A percentile compares a stretch with the other conserved stretches of the same genome.
phyloP scores from a whole-genome alignment of 2,888 invertebrate genomes.

The Drosophila acutilabella region DNA sequence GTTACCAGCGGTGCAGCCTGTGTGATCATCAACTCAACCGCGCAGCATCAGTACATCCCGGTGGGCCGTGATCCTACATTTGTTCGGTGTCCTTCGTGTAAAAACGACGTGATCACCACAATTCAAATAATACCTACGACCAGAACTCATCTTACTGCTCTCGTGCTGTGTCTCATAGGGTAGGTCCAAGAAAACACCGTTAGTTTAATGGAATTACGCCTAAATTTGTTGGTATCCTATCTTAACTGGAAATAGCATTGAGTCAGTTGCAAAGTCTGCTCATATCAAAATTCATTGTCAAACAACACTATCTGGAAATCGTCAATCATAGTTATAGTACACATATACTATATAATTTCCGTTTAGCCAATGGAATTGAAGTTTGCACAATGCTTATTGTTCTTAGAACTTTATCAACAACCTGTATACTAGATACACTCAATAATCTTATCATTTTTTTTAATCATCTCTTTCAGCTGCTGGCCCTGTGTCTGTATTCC shows the following conservation, averaged over 20 bases:
- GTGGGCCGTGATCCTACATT: slow-evolving; percentile 47
- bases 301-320: slow-evolving; percentile 7
- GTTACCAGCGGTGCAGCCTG: not conserved
- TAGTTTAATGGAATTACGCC: too few species aligned
- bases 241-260: slow-evolving; percentile 14
- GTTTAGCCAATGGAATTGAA: slow-evolving; percentile 11
- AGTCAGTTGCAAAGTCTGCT: slow-evolving; percentile 8
- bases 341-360: not conserved
- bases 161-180: slow-evolving; percentile 41
- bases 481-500: slow-evolving; percentile 51
- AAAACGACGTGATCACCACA: slow-evolving; percentile 43
- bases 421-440: not conserved
- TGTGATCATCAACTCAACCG: slow-evolving; percentile 36
- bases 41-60: slow-evolving; percentile 3
- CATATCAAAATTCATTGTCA: slow-evolving; percentile 1
- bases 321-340: slow-evolving; percentile 4
- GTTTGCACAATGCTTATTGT: not conserved
- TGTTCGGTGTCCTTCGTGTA: slow-evolving; percentile 44
- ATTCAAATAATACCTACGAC: slow-evolving; percentile 6
- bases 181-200: slow-evolving; percentile 19
- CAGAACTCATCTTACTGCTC: slow-evolving; percentile 30
- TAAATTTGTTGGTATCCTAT: not conserved
- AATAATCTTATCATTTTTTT: slow-evolving; percentile 22
- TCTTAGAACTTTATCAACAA: not conserved
- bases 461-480: slow-evolving; percentile 23